Evolutionary conservation across 2,888 invertebrate genomes (phyloP).

Genomic region (Anoplius nigerrimus): DNA sequence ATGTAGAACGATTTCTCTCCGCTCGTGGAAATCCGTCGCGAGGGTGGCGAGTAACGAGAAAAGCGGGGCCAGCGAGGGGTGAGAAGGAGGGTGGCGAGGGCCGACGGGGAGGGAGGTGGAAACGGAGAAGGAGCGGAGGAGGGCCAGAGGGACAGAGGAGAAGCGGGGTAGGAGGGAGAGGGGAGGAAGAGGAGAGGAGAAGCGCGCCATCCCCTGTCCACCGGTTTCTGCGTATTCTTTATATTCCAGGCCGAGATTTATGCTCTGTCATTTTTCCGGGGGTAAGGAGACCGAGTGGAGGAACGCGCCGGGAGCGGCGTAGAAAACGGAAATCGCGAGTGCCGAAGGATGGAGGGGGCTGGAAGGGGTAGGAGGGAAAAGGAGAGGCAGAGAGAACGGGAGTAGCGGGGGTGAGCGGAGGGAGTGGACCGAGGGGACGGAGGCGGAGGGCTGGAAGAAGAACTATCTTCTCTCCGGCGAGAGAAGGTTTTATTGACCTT

Average conservation of each 20-base stretch:
- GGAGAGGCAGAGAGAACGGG: constrained; percentile 8
- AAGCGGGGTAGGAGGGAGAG: not conserved
- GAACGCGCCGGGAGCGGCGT: constrained; percentile 24
- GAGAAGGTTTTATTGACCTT: constrained; percentile 65
- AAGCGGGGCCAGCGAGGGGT: no score
- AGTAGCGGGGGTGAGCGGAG: constrained; percentile 24
- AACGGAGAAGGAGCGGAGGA: no score
- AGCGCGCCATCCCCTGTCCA: constrained; percentile 7
- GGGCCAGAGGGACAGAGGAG: no score
- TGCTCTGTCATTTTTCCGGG: constrained; percentile 66
- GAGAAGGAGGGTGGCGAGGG: no score
- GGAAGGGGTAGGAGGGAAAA: constrained; percentile 2
- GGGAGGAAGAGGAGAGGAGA: no score
- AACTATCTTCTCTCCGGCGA: constrained; percentile 46
- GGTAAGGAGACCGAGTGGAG: constrained; percentile 22
- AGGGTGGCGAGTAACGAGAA: constrained; percentile 48
- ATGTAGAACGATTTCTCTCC: constrained; percentile 68
- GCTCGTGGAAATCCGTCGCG: constrained; percentile 49
- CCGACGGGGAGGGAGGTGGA: no score
- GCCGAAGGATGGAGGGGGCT: not conserved
- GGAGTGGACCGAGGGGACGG: constrained; percentile 9
- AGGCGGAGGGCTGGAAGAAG: constrained; percentile 27
- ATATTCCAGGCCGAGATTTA: constrained; percentile 63
- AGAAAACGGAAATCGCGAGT: constrained; percentile 5
- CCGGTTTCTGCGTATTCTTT: constrained; percentile 57